Conservation (phyloP, 37 sponge, comb jelly and placozoan genomes). For the Amphimedon queenslandica region DNA sequence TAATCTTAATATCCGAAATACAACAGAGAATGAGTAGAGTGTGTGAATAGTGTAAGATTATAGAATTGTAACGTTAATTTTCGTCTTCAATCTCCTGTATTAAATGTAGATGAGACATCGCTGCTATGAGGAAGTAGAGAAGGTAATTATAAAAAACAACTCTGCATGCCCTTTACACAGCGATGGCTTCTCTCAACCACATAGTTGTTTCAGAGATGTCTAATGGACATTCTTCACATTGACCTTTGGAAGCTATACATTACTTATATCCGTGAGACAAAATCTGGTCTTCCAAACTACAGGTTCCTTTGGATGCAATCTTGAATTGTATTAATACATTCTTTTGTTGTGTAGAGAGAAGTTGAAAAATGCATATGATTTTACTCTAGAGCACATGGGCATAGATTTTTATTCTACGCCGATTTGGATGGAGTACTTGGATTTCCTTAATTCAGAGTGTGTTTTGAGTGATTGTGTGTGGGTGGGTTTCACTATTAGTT, state of each 20-base stretch:
- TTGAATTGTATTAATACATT: conserved; percentile 1
- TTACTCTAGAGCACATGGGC: conserved; percentile 93
- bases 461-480: no score
- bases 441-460: conserved; percentile 81
- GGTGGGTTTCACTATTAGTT: not conserved
- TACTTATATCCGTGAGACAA: conserved; percentile 91
- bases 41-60: no score
- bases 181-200: not conserved
- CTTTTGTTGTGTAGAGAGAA: conserved; percentile 69
- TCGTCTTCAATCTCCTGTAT: no score
- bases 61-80: no score
- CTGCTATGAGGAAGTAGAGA: conserved; percentile 88
- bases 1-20: no score
- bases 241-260: conserved; percentile 97
- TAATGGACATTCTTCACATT: conserved; percentile 83
- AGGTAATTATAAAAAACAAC: conserved; percentile 43
- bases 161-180: not conserved
- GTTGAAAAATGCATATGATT: conserved; percentile 92
- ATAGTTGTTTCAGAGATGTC: conserved; percentile 88
- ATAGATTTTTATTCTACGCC: conserved; percentile 80
- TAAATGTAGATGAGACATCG: conserved; percentile 73
- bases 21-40: no score
- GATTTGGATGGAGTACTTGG: conserved; percentile 88
- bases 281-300: conserved; percentile 64
- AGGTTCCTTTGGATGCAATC: conserved; percentile 44